phyloP scores from a whole-genome alignment of 1,140 invertebrate genomes.

The Ladona fulva region DNA sequence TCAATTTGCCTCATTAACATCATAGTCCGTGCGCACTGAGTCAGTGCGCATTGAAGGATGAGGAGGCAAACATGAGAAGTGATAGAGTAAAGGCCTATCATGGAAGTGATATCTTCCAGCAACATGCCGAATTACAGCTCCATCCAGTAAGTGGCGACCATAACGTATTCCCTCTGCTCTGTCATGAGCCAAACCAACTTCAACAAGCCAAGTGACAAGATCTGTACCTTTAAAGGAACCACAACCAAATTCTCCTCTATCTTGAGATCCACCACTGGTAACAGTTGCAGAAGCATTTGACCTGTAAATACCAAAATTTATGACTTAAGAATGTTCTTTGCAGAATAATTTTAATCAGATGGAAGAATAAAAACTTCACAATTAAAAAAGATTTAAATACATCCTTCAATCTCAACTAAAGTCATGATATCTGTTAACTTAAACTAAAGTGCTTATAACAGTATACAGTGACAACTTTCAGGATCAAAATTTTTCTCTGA shows the following conservation, averaged over 20 bases:
- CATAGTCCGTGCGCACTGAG: too few relatives aligned
- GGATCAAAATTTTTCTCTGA: too few relatives aligned
- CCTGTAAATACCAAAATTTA: too few relatives aligned
- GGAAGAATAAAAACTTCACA: too few relatives aligned
- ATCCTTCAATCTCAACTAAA: too few relatives aligned
- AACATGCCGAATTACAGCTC: constrained; percentile 72
- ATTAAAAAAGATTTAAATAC: too few relatives aligned
- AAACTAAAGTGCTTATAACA: too few relatives aligned
- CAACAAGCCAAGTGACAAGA: constrained; percentile 77
- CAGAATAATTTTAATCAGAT: too few relatives aligned
- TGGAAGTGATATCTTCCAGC: constrained; percentile 72
- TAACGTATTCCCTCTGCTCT: constrained; percentile 68
- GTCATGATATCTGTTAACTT: too few relatives aligned
- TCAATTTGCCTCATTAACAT: too few relatives aligned
- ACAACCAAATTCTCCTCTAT: not conserved
- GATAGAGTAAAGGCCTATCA: constrained; percentile 37
- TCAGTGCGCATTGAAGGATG: not conserved
- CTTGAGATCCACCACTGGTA: not conserved
- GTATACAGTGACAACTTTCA: too few relatives aligned
- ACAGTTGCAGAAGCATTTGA: not conserved
- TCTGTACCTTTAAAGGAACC: constrained; percentile 66
- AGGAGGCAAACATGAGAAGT: not conserved
- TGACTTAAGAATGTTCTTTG: too few relatives aligned
- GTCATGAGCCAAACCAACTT: constrained; percentile 64
- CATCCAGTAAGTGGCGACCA: constrained; percentile 72